A percentile compares a stretch with the other conserved stretches of the same genome.
These are phyloP conservation scores for Caenorhabditis uteleia DNA, from an alignment of 2,888 invertebrate genomes.

Conservation along the genomic window DNA sequence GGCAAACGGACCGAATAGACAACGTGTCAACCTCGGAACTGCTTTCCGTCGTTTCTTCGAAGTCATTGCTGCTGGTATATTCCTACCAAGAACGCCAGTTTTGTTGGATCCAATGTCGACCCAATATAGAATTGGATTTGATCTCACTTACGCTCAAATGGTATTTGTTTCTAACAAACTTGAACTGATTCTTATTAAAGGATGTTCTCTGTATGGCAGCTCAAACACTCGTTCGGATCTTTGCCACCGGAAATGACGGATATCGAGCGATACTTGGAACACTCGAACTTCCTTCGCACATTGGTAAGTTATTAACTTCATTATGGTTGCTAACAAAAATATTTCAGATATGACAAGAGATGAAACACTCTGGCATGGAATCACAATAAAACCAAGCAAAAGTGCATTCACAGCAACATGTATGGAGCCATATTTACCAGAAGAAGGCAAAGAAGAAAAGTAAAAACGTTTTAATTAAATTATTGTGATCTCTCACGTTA, in stretches of 20 bases:
- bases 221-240: conserved; percentile 86
- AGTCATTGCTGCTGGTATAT: conserved; percentile 88
- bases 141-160: conserved; percentile 85
- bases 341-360: conserved; percentile 28
- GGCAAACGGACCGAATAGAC: conserved; percentile 77
- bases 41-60: conserved; percentile 89
- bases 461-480: too few species aligned
- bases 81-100: conserved; percentile 83
- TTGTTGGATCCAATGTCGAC: conserved; percentile 76
- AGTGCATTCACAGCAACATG: conserved; percentile 12
- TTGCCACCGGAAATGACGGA: conserved; percentile 70
- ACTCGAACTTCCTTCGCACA: neutral
- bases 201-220: conserved; percentile 91
- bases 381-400: conserved; percentile 3
- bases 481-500: neutral
- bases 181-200: conserved; percentile 73
- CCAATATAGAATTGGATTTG: conserved; percentile 75
- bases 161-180: conserved; percentile 49
- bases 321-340: conserved; percentile 71
- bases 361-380: conserved; percentile 20
- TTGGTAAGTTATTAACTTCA: too few species aligned
- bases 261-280: conserved; percentile 35
- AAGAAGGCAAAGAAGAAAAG: neutral
- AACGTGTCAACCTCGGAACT: conserved; percentile 87
- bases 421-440: conserved; percentile 15